Conservation (phyloP, 92 coral and sea anemone species). For the Bergia sp. region DNA sequence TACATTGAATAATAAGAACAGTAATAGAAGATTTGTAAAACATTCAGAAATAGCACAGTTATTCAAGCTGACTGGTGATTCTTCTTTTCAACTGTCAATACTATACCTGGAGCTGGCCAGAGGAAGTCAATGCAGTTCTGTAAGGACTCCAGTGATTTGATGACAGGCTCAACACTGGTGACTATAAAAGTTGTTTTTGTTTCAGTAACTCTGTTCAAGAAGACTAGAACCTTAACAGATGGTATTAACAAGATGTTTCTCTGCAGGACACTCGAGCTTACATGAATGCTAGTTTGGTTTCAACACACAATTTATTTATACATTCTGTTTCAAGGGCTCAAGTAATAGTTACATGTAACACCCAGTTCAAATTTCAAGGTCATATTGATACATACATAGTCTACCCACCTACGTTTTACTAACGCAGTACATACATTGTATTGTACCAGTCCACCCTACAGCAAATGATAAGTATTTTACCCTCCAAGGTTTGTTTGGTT, state of each 20-base stretch:
- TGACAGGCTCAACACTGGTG: constrained; percentile 80
- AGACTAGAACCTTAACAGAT: not conserved
- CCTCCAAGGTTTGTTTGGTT: no score
- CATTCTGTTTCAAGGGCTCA: no score
- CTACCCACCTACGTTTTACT: no score
- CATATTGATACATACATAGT: constrained; percentile 68
- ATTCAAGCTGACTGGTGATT: no score
- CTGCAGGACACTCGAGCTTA: no score
- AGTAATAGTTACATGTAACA: not conserved
- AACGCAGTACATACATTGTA: not conserved
- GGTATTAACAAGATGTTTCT: not conserved
- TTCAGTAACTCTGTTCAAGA: not conserved
- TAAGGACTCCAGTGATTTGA: constrained; percentile 78
- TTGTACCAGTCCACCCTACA: constrained; percentile 76
- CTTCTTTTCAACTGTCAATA: not conserved
- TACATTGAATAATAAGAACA: no score
- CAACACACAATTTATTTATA: no score
- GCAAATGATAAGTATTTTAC: constrained; percentile 63
- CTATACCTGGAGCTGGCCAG: constrained; percentile 86
- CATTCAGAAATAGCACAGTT: no score
- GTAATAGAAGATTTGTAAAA: no score
- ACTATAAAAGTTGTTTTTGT: constrained; percentile 51
- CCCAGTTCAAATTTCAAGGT: constrained; percentile 92
- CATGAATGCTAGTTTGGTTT: no score
- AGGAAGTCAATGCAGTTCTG: constrained; percentile 91